Percentiles rank a stretch among this genome's conserved stretches.
These are phyloP conservation scores for Cyanistes caeruleus DNA, from an alignment of 2,113 vertebrate genomes.

Conservation along the genomic window DNA sequence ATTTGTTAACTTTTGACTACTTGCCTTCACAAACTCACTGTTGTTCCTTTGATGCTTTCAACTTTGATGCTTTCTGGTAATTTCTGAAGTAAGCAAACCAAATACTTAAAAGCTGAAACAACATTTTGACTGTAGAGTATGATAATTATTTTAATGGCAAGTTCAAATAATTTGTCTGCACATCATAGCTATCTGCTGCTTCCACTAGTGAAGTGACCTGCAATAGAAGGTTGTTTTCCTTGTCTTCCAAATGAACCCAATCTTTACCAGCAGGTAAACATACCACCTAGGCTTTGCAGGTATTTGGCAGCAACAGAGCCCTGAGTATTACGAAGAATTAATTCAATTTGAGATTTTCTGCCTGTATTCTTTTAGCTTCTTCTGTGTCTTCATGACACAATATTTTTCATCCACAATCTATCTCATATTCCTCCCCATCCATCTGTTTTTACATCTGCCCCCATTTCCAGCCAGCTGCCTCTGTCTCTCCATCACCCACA, in stretches of 20 bases:
- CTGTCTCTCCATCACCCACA: neutral
- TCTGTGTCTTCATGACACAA: neutral
- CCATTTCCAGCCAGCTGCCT: neutral
- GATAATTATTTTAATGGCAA: neutral
- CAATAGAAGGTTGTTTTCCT: neutral
- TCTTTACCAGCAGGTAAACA: neutral
- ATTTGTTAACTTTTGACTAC: neutral
- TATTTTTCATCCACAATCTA: neutral
- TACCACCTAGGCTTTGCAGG: neutral
- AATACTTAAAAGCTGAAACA: conserved; percentile 3
- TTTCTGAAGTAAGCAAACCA: neutral
- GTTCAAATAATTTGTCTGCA: neutral
- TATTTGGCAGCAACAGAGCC: neutral
- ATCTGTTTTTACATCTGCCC: neutral
- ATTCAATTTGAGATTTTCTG: neutral
- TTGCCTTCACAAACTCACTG: neutral
- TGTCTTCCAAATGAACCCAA: neutral
- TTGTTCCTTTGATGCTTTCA: neutral
- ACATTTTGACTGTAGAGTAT: neutral
- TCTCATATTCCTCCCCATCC: neutral
- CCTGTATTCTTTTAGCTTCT: neutral
- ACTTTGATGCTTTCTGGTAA: neutral
- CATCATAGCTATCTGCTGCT: neutral
- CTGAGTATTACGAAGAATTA: neutral
- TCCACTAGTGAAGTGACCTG: neutral